phyloP scores from a whole-genome alignment of 1,140 invertebrate species.

The Philotrypesis tridentata region DNA sequence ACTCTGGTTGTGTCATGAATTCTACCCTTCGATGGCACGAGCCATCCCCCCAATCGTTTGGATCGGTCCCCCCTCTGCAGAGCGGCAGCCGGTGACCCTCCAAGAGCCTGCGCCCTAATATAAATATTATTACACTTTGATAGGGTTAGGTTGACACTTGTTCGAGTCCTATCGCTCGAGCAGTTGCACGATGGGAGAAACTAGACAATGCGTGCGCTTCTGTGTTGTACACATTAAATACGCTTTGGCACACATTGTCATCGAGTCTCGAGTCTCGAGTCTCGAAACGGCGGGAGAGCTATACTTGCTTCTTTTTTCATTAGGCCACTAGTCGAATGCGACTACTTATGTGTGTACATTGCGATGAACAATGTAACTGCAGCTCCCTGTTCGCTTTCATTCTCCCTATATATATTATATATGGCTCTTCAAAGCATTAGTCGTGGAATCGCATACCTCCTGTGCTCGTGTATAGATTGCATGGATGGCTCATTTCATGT shows the following conservation, averaged over 20 bases:
- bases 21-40: slow-evolving; percentile 1
- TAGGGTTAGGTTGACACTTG: slow-evolving; percentile 72
- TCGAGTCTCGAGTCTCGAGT: neutral
- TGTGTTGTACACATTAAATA: neutral
- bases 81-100: slow-evolving; percentile 53
- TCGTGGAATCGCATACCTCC: slow-evolving; percentile 26
- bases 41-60: slow-evolving; percentile 16
- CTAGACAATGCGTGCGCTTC: neutral
- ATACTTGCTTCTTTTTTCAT: slow-evolving; percentile 31
- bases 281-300: neutral
- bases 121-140: slow-evolving; percentile 75
- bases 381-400: slow-evolving; percentile 10
- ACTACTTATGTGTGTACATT: neutral
- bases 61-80: neutral
- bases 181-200: neutral
- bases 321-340: neutral
- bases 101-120: slow-evolving; percentile 68
- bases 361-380: slow-evolving; percentile 10
- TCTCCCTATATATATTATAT: no score
- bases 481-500: neutral
- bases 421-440: neutral
- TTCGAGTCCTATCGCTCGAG: slow-evolving; percentile 24
- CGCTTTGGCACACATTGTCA: slow-evolving; percentile 7
- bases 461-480: no score
- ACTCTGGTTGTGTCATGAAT: slow-evolving; percentile 7